phyloP scores from a whole-genome alignment of 2,888 invertebrate species.

The Dermolepida albohirtum region DNA sequence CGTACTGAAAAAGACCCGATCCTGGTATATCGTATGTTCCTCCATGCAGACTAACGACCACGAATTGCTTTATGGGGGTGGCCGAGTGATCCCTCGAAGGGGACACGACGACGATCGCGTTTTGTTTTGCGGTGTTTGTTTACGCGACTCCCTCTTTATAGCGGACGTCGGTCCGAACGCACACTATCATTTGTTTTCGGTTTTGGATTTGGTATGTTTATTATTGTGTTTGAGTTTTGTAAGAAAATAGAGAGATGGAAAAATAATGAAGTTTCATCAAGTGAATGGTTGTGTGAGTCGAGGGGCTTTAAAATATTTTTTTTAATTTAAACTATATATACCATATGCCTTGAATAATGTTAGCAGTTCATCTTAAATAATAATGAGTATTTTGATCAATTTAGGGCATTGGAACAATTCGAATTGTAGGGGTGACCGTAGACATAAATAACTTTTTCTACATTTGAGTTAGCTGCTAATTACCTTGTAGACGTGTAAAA shows the following conservation, averaged over 20 bases:
- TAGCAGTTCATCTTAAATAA: no score
- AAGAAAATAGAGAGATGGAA: constrained; percentile 16
- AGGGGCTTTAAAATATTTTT: neutral
- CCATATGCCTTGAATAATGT: no score
- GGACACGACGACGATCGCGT: constrained; percentile 20
- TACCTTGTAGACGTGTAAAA: no score
- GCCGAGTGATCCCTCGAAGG: constrained; percentile 4
- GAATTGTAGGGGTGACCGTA: no score
- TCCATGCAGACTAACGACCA: constrained; percentile 25
- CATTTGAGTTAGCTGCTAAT: no score
- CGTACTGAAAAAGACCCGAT: neutral
- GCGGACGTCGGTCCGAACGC: constrained; percentile 21
- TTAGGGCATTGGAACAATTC: no score
- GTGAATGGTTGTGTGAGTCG: constrained; percentile 6
- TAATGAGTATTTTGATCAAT: no score
- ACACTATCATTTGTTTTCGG: constrained; percentile 26
- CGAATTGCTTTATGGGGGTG: constrained; percentile 20
- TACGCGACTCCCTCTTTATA: constrained; percentile 22
- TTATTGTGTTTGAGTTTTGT: constrained; percentile 7
- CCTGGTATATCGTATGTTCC: constrained; percentile 11
- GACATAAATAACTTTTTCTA: no score
- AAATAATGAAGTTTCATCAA: constrained; percentile 21
- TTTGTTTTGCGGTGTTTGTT: constrained; percentile 42
- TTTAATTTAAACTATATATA: no score
- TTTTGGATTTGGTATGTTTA: constrained; percentile 21